Evolutionary conservation across 2,113 vertebrate genomes (phyloP).

Genomic region (Hippocampus guttulatus): DNA sequence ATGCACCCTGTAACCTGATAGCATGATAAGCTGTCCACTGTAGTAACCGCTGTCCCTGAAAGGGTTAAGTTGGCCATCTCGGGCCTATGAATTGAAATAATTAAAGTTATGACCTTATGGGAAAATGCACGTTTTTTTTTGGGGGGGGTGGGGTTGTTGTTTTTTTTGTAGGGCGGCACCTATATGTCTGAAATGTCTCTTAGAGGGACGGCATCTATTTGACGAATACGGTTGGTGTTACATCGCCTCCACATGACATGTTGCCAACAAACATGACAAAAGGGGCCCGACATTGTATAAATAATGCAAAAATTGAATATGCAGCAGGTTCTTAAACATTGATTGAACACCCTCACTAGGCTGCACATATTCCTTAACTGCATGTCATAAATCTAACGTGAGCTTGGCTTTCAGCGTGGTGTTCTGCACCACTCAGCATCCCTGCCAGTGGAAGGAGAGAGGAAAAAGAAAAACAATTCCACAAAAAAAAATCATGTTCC

Average conservation of each 20-base stretch:
- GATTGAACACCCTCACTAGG: neutral
- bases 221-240: neutral
- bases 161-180: too few relatives aligned
- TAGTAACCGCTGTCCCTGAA: too few relatives aligned
- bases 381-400: constrained; percentile 1
- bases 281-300: neutral
- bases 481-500: constrained; percentile 14
- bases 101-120: too few relatives aligned
- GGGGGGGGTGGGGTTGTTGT: too few relatives aligned
- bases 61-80: too few relatives aligned
- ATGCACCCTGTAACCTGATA: too few relatives aligned
- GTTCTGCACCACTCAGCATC: neutral
- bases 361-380: neutral
- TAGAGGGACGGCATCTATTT: neutral
- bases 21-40: too few relatives aligned
- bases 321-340: neutral
- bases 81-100: too few relatives aligned
- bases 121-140: too few relatives aligned
- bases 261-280: neutral
- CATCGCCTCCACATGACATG: neutral
- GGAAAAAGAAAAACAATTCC: neutral
- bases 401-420: constrained; percentile 9
- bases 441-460: neutral
- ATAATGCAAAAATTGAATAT: constrained; percentile 3
- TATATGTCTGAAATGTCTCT: neutral